Percentiles rank a stretch among this genome's conserved stretches.
Conservation (phyloP, 2,888 invertebrate genomes). For the Stenodera caucasica region DNA sequence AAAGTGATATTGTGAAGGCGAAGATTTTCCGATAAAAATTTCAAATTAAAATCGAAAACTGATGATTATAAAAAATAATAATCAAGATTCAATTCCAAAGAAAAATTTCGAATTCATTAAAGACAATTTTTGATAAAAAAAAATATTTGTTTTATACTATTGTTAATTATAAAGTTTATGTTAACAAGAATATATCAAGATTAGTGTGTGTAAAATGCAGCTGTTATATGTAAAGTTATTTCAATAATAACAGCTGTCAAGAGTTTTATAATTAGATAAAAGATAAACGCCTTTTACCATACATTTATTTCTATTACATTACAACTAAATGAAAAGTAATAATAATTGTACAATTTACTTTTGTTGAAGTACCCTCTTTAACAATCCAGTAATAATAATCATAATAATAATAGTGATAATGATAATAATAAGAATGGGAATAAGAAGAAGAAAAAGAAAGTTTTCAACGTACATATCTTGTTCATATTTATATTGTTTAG, state of each 20-base stretch:
- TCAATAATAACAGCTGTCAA: conserved; percentile 7
- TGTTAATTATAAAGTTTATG: conserved; percentile 2
- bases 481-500: neutral
- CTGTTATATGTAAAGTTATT: neutral
- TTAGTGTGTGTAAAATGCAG: neutral
- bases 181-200: conserved; percentile 3
- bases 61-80: neutral
- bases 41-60: neutral
- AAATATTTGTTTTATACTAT: neutral
- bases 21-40: neutral
- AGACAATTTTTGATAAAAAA: neutral
- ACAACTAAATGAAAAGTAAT: neutral
- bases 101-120: neutral
- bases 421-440: too few species aligned
- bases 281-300: conserved; percentile 6
- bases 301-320: conserved; percentile 4
- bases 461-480: too few species aligned
- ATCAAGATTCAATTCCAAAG: neutral
- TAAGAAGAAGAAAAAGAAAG: too few species aligned
- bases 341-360: conserved; percentile 5
- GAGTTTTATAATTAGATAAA: conserved; percentile 6
- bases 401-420: too few species aligned
- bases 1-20: neutral
- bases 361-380: conserved; percentile 1
- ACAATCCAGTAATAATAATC: conserved; percentile 18